phyloP scores from a whole-genome alignment of 2,113 vertebrate species.

The Verasper variegatus region DNA sequence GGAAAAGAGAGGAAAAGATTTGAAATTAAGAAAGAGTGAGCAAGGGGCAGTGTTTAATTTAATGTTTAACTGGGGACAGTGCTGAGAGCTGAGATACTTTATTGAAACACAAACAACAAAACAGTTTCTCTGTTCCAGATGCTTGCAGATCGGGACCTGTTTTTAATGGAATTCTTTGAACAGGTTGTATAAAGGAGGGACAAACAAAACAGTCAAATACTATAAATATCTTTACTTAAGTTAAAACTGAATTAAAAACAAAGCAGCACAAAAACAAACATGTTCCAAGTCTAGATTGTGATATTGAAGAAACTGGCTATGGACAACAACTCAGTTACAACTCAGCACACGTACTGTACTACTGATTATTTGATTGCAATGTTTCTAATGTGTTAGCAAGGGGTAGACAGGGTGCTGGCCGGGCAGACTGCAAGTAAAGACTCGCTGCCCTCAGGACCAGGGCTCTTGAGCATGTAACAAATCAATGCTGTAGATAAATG shows the following conservation, averaged over 20 bases:
- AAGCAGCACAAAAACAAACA: slow-evolving; percentile 8
- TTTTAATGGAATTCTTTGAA: slow-evolving; percentile 64
- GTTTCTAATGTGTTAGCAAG: slow-evolving; percentile 46
- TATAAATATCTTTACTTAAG: slow-evolving; percentile 56
- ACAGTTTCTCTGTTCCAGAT: slow-evolving; percentile 53
- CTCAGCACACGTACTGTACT: neutral
- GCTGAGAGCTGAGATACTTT: slow-evolving; percentile 48
- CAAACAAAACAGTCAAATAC: slow-evolving; percentile 61
- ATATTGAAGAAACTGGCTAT: slow-evolving; percentile 39
- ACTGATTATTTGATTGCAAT: slow-evolving; percentile 34
- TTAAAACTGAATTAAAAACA: slow-evolving; percentile 25
- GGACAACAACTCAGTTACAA: slow-evolving; percentile 22
- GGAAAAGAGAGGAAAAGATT: slow-evolving; percentile 19
- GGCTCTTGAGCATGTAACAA: neutral
- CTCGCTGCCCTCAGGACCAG: slow-evolving; percentile 22
- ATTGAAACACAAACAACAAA: slow-evolving; percentile 55
- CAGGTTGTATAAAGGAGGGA: slow-evolving; percentile 68
- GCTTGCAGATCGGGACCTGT: slow-evolving; percentile 39
- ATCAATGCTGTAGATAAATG: neutral
- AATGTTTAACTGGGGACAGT: slow-evolving; percentile 44
- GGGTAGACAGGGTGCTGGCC: slow-evolving; percentile 55
- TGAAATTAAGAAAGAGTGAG: slow-evolving; percentile 34
- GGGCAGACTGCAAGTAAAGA: neutral
- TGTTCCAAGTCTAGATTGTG: slow-evolving; percentile 36
- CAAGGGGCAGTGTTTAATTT: slow-evolving; percentile 61